Evolutionary conservation across 2,888 invertebrate genomes (phyloP), one percentile per base, ranked within the genome.

Genomic region (Acanthosepion pharaonis): DNA sequence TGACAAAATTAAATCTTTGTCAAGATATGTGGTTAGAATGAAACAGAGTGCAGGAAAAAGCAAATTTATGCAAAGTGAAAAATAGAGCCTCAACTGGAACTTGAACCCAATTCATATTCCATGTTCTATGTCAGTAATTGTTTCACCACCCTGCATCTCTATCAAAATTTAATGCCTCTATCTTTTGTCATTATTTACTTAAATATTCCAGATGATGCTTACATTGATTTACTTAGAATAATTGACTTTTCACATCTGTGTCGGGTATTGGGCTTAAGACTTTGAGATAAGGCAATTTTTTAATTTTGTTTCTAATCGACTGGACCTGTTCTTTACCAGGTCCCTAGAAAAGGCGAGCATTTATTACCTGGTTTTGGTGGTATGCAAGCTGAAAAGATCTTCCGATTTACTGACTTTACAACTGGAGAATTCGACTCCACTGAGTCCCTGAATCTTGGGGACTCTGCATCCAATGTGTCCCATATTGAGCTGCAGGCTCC

Each of bases 331-430:
- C 93, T 93, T 93, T 53, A 51, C 53, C 51, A 93, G 93, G 93
- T 93, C 49, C 53, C 93, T 93, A 93, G 28, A 53, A 49, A 93
- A 93, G 48, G 93, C 93, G 53, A 53, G 28, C 51, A 51, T 93
- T n/a, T 93, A n/a, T 93, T 93, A 93, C 93, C 53, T 93, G 93
- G 93, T 53, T 93, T 93, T 93, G 49, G 51, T 53, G 93, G 93
- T 93, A 93, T 93, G 93, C 93, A 93, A 53, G 49, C 93, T n/a
- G 93, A 93, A 93, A 93, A 93, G 93, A 93, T 93, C 53, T 93
- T 93, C 93, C 93, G 93, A 93, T 93, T 93, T 93, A 93, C 93
- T 25, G 93, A 93, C 53, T 93, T 93, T 53, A 53, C 93, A 53
- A 53, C 93, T 8, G n/a, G 53, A 49, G 93, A 93, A 53, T 53